Conservation (phyloP, 2,113 vertebrate species). For the Chaetura pelagica region DNA sequence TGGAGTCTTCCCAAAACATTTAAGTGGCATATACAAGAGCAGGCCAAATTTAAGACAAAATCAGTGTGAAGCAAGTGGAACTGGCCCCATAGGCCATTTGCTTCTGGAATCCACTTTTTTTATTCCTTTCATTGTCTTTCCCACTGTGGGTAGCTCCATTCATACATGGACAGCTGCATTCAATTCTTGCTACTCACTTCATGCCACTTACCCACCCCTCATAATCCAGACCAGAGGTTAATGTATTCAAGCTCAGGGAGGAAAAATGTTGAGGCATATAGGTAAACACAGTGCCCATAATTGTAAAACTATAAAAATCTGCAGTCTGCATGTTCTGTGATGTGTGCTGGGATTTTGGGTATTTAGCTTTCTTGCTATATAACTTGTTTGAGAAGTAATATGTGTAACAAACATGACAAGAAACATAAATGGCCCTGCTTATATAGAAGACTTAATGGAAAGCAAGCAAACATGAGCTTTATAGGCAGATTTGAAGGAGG, state of each 20-base stretch:
- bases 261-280: neutral
- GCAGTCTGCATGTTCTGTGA: neutral
- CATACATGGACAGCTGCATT: slow-evolving; percentile 47
- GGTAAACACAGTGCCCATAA: neutral
- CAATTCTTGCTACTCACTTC: slow-evolving; percentile 52
- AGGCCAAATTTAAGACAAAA: slow-evolving; percentile 40
- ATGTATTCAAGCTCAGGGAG: neutral
- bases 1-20: slow-evolving; percentile 40
- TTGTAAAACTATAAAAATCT: neutral
- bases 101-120: slow-evolving; percentile 57
- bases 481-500: neutral
- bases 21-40: slow-evolving; percentile 16
- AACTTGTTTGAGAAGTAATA: neutral
- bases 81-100: slow-evolving; percentile 42
- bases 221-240: slow-evolving; percentile 58
- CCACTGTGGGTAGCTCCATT: slow-evolving; percentile 60
- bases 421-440: neutral
- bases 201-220: slow-evolving; percentile 57
- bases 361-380: neutral
- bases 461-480: neutral
- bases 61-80: slow-evolving; percentile 58
- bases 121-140: slow-evolving; percentile 39
- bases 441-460: neutral
- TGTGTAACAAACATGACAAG: neutral
- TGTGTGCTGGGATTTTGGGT: neutral